A percentile compares a stretch with the other conserved stretches of the same genome.
Conservation (phyloP, 2,888 invertebrate genomes). For the Tinea trinotella region DNA sequence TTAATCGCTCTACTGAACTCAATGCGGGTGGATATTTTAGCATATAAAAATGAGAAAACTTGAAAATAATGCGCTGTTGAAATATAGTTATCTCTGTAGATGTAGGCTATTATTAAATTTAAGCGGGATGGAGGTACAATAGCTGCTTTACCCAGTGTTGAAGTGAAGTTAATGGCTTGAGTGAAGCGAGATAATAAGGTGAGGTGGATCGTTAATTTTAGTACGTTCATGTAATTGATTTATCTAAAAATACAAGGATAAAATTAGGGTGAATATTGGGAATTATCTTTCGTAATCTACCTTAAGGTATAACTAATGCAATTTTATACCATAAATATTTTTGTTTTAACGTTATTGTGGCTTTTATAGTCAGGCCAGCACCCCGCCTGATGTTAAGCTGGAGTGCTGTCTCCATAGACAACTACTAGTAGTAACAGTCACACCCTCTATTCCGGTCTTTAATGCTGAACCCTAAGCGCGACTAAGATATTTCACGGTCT, state of each 20-base stretch:
- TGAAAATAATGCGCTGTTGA: neutral
- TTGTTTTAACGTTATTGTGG: too few relatives aligned
- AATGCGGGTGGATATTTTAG: neutral
- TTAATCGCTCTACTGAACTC: neutral
- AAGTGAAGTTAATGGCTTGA: slow-evolving; percentile 35
- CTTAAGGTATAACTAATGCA: neutral
- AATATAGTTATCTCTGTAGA: neutral
- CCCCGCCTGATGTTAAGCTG: too few relatives aligned
- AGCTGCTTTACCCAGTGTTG: slow-evolving; percentile 25
- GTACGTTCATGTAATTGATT: slow-evolving; percentile 37
- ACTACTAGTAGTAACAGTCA: too few relatives aligned
- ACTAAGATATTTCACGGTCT: too few relatives aligned
- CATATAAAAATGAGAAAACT: neutral
- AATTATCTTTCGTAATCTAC: neutral
- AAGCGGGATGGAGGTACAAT: slow-evolving; percentile 28
- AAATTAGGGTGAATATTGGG: neutral
- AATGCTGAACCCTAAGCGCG: too few relatives aligned
- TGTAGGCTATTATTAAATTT: slow-evolving; percentile 16
- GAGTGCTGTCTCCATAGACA: too few relatives aligned
- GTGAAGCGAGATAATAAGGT: slow-evolving; percentile 46
- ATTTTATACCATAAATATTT: too few relatives aligned
- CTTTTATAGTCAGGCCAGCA: too few relatives aligned
- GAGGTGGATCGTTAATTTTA: slow-evolving; percentile 34
- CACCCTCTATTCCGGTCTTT: too few relatives aligned
- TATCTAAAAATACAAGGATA: slow-evolving; percentile 29